Evolutionary conservation across 2,797 vertebrate species (phyloP).

Genomic region (Sebastes hubbsi): DNA sequence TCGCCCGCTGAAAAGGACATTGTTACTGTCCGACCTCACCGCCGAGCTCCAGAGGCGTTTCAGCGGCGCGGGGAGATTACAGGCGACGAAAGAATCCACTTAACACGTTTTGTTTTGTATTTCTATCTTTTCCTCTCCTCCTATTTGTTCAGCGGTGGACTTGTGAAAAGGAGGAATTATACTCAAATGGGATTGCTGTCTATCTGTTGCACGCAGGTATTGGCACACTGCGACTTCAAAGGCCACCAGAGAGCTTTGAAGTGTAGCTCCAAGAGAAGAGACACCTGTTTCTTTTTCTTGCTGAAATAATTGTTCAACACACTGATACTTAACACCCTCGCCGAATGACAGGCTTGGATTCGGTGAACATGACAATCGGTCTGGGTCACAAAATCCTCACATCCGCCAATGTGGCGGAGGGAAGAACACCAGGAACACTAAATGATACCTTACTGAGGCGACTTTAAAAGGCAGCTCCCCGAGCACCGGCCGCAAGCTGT

Average conservation of each 20-base stretch:
- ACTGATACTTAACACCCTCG: conserved; percentile 63
- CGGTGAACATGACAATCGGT: conserved; percentile 36
- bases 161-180: conserved; percentile 70
- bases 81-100: conserved; percentile 75
- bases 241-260: conserved; percentile 75
- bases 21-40: conserved; percentile 71
- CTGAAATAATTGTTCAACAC: conserved; percentile 69
- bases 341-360: conserved; percentile 64
- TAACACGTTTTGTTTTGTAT: conserved; percentile 78
- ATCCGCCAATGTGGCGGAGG: conserved; percentile 20
- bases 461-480: neutral
- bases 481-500: neutral
- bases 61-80: conserved; percentile 61
- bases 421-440: neutral
- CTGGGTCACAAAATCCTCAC: conserved; percentile 30
- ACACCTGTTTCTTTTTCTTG: conserved; percentile 58
- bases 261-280: conserved; percentile 69
- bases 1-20: conserved; percentile 75
- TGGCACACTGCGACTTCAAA: conserved; percentile 77
- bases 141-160: conserved; percentile 60
- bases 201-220: conserved; percentile 72
- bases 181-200: conserved; percentile 71
- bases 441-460: conserved; percentile 4
- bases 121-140: conserved; percentile 67
- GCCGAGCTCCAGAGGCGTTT: conserved; percentile 57